Evolutionary conservation across 2,113 vertebrate genomes (phyloP).

Genomic region (Oncorhynchus clarkii): DNA sequence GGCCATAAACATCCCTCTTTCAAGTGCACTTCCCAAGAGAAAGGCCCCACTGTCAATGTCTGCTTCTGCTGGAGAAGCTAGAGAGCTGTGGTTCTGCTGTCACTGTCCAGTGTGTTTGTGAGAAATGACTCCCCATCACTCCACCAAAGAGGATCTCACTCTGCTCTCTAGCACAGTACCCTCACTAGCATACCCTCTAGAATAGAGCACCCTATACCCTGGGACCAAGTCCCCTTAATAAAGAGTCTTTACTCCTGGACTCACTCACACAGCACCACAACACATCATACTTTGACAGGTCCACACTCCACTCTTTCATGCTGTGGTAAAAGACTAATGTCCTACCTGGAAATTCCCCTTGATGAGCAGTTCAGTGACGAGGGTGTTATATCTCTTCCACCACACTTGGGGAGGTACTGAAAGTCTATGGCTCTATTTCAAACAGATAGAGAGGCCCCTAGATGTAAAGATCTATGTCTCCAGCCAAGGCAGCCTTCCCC

Average conservation of each 20-base stretch:
- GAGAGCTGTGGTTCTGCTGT: conserved; percentile 15
- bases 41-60: conserved; percentile 36
- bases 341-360: conserved; percentile 57
- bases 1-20: conserved; percentile 40
- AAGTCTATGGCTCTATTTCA: conserved; percentile 47
- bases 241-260: conserved; percentile 57
- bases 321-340: conserved; percentile 53
- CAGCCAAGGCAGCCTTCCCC: conserved; percentile 39
- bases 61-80: conserved; percentile 28
- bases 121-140: conserved; percentile 42
- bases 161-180: conserved; percentile 22
- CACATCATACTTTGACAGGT: conserved; percentile 49
- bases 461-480: conserved; percentile 39
- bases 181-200: conserved; percentile 53
- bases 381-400: conserved; percentile 17
- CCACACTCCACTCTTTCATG: conserved; percentile 44
- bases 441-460: conserved; percentile 47
- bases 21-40: conserved; percentile 46
- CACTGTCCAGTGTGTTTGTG: background rate
- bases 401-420: conserved; percentile 34
- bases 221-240: conserved; percentile 44
- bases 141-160: conserved; percentile 30
- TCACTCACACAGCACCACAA: conserved; percentile 46
- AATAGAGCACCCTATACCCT: conserved; percentile 43
- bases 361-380: conserved; percentile 45